A percentile compares a stretch with the other conserved stretches of the same genome.
Conservation (phyloP, 2,797 vertebrate species). For the Myiothlypis chrysogaster region DNA sequence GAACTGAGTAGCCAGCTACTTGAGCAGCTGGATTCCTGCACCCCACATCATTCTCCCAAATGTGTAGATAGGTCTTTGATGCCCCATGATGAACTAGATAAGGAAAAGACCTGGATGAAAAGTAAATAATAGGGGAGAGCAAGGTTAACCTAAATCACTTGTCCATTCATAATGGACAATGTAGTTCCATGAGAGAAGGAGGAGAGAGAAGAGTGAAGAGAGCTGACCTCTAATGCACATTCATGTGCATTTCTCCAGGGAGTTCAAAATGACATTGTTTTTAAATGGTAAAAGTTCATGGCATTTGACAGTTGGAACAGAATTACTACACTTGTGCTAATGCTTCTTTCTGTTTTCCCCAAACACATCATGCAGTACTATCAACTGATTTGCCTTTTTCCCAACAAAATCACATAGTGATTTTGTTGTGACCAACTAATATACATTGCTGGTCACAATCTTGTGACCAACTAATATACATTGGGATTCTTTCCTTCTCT, state of each 20-base stretch:
- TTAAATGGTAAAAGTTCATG: not conserved
- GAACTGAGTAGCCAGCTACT: not conserved
- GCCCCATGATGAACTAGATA: not conserved
- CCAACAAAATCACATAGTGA: not conserved
- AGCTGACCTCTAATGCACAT: not conserved
- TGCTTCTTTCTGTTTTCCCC: not conserved
- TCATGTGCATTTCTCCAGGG: not conserved
- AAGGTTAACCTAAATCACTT: not conserved
- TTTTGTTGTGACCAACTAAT: not conserved
- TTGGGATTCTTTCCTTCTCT: not conserved
- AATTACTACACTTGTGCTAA: not conserved
- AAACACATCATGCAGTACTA: not conserved
- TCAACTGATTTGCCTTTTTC: not conserved
- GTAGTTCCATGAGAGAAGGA: not conserved
- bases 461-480: not conserved
- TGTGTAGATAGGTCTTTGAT: not conserved
- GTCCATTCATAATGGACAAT: not conserved
- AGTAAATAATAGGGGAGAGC: not conserved
- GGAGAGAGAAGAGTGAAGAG: not conserved
- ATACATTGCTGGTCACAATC: too few species aligned
- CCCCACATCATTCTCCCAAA: not conserved
- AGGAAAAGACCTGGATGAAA: not conserved
- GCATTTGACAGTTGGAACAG: not conserved
- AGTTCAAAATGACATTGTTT: not conserved
- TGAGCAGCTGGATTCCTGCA: not conserved